These are phyloP conservation scores for Galeopterus variegatus DNA, from an alignment of 2,113 vertebrate species.

Conservation along the genomic window DNA sequence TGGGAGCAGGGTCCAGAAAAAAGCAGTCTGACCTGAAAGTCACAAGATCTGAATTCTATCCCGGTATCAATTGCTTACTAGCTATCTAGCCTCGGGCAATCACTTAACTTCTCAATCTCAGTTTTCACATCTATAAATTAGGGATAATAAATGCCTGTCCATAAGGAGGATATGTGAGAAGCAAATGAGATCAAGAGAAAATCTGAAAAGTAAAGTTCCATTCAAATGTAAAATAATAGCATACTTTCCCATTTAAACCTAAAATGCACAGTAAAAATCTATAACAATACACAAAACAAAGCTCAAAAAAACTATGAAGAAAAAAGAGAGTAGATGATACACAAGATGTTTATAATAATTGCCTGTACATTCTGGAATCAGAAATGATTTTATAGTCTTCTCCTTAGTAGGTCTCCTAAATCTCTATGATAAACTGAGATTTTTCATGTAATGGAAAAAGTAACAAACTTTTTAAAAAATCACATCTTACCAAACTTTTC, in stretches of 20 bases:
- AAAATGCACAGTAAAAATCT: conserved; percentile 27
- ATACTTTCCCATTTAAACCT: not conserved
- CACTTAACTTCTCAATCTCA: not conserved
- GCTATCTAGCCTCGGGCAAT: not conserved
- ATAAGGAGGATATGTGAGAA: not conserved
- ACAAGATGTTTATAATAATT: not conserved
- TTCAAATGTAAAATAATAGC: conserved; percentile 39
- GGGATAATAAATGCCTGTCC: not conserved
- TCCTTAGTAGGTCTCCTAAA: not conserved
- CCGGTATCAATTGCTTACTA: not conserved
- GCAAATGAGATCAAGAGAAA: conserved; percentile 10
- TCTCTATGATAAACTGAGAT: not conserved
- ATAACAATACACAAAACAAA: not conserved
- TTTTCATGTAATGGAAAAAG: not conserved
- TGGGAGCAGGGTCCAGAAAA: not conserved
- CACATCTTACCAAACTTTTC: conserved; percentile 95
- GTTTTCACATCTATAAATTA: not conserved
- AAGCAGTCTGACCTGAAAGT: not conserved
- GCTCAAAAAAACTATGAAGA: not conserved
- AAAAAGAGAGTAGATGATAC: not conserved
- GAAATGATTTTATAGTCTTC: conserved; percentile 19
- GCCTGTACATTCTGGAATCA: not conserved
- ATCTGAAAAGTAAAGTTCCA: not conserved
- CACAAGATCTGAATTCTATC: not conserved
- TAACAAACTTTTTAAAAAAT: not conserved